phyloP scores from a whole-genome alignment of 2,113 vertebrate genomes.

The Pogonocichla stellata region DNA sequence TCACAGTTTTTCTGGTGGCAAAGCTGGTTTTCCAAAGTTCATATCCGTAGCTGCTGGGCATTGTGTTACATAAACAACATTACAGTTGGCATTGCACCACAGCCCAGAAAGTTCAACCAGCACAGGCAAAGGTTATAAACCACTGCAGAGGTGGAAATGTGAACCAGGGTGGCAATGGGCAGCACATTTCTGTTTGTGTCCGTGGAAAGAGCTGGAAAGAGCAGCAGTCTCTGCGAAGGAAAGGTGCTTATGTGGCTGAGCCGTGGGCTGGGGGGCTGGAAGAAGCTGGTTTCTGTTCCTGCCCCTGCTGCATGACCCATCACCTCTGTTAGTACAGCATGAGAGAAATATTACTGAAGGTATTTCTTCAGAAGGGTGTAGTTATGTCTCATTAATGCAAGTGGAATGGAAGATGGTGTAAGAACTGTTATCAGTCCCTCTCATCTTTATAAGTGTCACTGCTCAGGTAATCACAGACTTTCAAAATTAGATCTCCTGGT shows the following conservation, averaged over 20 bases:
- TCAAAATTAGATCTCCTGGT: not conserved
- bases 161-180: not conserved
- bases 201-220: not conserved
- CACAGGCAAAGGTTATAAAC: not conserved
- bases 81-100: not conserved
- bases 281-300: not conserved
- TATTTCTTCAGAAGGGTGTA: not conserved
- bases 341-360: not conserved
- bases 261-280: not conserved
- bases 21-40: not conserved
- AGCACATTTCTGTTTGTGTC: not conserved
- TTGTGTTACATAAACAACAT: not conserved
- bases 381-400: not conserved
- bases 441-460: not conserved
- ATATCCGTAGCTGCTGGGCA: not conserved
- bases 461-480: conserved; percentile 8
- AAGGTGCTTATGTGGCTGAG: not conserved
- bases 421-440: not conserved
- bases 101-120: not conserved
- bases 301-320: not conserved
- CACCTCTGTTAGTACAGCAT: not conserved
- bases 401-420: not conserved
- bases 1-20: not conserved
- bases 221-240: not conserved
- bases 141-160: not conserved